A percentile compares a stretch with the other conserved stretches of the same genome.
Evolutionary conservation across 2,888 invertebrate species (phyloP).

Genomic region (Andrena haemorrhoa): DNA sequence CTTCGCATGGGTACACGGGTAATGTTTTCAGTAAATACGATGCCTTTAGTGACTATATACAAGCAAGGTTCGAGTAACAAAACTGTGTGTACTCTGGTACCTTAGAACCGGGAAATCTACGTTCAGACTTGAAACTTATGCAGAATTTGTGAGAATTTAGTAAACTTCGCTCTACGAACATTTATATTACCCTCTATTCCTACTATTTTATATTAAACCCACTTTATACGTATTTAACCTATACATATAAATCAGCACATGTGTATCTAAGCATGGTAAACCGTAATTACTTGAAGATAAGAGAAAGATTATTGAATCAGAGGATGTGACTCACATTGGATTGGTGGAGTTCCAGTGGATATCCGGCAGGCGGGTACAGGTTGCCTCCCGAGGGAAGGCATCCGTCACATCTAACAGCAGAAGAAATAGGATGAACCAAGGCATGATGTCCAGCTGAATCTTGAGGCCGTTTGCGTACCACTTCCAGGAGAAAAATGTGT

Average conservation of each 20-base stretch:
- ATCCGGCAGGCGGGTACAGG: slow-evolving; percentile 86
- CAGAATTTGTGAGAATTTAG: neutral
- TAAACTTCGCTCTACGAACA: neutral
- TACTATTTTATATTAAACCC: slow-evolving; percentile 26
- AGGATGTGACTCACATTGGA: slow-evolving; percentile 86
- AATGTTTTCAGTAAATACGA: slow-evolving; percentile 65
- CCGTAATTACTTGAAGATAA: slow-evolving; percentile 45
- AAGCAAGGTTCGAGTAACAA: slow-evolving; percentile 29
- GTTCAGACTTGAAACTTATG: slow-evolving; percentile 6
- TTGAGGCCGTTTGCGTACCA: slow-evolving; percentile 82
- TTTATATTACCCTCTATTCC: neutral
- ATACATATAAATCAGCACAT: slow-evolving; percentile 14
- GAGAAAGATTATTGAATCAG: neutral
- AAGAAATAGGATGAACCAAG: slow-evolving; percentile 86
- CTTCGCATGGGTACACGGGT: slow-evolving; percentile 54
- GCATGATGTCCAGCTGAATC: slow-evolving; percentile 85
- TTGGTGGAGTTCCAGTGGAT: slow-evolving; percentile 87
- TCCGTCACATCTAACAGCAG: slow-evolving; percentile 86
- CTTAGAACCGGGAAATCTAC: slow-evolving; percentile 44
- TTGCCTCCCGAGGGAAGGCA: slow-evolving; percentile 86
- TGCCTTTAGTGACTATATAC: slow-evolving; percentile 35
- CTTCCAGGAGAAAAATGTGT: slow-evolving; percentile 74
- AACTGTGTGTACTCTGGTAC: slow-evolving; percentile 6
- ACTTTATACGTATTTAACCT: slow-evolving; percentile 24
- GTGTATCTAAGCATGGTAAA: slow-evolving; percentile 13